Evolutionary conservation across 2,888 invertebrate genomes (phyloP), one percentile per base, ranked within the genome.

Genomic region (Drosophila anomalata): DNA sequence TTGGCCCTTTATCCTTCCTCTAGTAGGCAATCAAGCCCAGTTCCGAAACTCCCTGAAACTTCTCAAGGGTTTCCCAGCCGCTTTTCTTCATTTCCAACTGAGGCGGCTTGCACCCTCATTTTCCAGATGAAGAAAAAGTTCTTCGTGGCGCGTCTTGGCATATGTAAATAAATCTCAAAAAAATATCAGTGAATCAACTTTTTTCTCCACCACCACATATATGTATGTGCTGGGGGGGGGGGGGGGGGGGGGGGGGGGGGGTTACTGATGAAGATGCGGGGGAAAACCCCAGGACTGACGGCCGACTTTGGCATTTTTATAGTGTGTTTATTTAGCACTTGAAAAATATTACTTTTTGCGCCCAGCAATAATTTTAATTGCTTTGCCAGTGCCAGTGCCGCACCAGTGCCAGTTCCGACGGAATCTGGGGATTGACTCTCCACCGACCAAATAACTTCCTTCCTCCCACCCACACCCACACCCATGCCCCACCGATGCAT

Each of bases 241-340:
- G 17, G 17, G n/a, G n/a, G n/a, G n/a, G n/a, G n/a, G n/a, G 17
- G 17, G 17, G 17, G 17, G 17, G 17, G 1, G 17, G 17, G 55
- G 44, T 22, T 46, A 46, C 55, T 47, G 47, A 14, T 36, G 36
- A 47, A 36, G 41, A 51, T 17, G 14, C 20, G 14, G 12, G 12
- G 26, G 17, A 12, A 17, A 39, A 26, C 50, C 48, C 53, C 12
- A 36, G n/a, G 36, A 46, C 44, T 53, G 26, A 56, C 42, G 55
- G 46, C 47, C 47, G 58, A 53, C 57, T 71, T 54, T 31, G 53
- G 53, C 48, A 58, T 76, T 78, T 85, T 84, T 79, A 79, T 86
- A 81, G 81, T 88, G 87, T 89, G 89, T 89, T 89, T 89, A 85
- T 82, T 80, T 83, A 83, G 87, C 90, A 89, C 89, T 89, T 89